Evolutionary conservation across 2,797 vertebrate species (phyloP).

Genomic region (Phoeniculus purpureus): DNA sequence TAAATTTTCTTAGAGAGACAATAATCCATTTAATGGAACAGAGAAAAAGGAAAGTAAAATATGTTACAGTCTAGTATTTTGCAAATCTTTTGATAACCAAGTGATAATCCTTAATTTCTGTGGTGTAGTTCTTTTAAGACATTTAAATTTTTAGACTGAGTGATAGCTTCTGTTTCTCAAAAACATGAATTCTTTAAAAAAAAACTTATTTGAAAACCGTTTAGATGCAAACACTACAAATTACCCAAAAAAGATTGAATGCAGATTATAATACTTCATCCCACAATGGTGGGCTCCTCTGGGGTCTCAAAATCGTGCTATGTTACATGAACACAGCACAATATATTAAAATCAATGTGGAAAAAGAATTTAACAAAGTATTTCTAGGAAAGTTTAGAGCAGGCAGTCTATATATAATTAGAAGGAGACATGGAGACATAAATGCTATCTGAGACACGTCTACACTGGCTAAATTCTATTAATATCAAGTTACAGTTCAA

Average conservation of each 20-base stretch:
- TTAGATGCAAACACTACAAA: neutral
- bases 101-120: neutral
- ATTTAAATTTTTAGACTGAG: neutral
- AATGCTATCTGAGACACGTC: neutral
- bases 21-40: neutral
- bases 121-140: neutral
- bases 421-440: neutral
- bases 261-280: neutral
- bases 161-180: neutral
- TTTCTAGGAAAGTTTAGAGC: neutral
- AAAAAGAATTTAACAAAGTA: neutral
- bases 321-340: neutral
- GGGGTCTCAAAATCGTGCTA: neutral
- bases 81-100: neutral
- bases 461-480: neutral
- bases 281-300: neutral
- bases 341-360: neutral
- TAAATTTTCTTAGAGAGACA: constrained; percentile 6
- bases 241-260: neutral
- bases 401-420: neutral
- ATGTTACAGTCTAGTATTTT: neutral
- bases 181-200: neutral
- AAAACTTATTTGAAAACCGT: neutral
- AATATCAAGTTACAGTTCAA: constrained; percentile 5
- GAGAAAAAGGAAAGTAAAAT: neutral